These are phyloP conservation scores for Tridacna gigas DNA, from an alignment of 2,888 invertebrate species.

Conservation along the genomic window DNA sequence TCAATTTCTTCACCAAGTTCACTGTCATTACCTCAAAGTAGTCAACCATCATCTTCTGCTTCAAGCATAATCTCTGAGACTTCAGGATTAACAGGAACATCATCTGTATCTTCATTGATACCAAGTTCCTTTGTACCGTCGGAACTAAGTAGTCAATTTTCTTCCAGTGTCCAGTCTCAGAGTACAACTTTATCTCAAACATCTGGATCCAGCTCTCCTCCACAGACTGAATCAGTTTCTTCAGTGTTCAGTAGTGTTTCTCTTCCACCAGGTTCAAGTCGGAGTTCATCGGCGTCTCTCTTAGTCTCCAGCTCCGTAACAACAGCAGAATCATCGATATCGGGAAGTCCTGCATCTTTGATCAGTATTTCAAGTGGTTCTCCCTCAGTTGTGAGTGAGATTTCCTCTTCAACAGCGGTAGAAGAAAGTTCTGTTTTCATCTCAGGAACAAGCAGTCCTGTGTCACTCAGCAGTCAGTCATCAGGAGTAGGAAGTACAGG, in stretches of 20 bases:
- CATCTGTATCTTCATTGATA: neutral
- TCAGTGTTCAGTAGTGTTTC: neutral
- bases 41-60: neutral
- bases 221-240: neutral
- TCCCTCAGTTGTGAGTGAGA: neutral
- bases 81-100: neutral
- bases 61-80: no score
- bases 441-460: neutral
- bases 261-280: neutral
- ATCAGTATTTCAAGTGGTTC: neutral
- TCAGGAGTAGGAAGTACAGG: neutral
- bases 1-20: neutral
- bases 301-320: neutral
- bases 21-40: no score
- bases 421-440: no score
- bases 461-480: neutral
- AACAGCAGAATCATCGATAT: neutral
- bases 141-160: no score
- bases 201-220: neutral
- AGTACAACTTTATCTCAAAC: neutral
- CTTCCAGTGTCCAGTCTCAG: no score
- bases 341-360: neutral
- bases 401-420: neutral
- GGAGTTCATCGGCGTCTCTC: neutral
- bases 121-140: no score